phyloP scores from a whole-genome alignment of 2,888 invertebrate species.

The Leucozona laternaria region DNA sequence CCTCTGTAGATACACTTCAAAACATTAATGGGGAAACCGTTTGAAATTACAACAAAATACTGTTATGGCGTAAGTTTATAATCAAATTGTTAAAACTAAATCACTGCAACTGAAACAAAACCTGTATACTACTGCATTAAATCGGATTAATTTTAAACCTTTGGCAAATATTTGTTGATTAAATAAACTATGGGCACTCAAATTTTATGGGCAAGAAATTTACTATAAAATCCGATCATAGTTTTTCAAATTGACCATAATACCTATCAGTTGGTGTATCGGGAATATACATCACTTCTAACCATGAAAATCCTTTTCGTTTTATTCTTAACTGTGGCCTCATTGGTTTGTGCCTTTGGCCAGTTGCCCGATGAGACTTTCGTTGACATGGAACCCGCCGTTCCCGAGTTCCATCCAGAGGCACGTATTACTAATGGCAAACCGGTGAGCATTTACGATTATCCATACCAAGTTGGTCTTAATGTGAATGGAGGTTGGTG shows the following conservation, averaged over 20 bases:
- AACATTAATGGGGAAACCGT: neutral
- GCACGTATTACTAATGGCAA: neutral
- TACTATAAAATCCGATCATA: neutral
- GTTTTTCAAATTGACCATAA: neutral
- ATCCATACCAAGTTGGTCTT: constrained; percentile 52
- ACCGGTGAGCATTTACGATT: neutral
- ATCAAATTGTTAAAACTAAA: neutral
- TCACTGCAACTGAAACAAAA: neutral
- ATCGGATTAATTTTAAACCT: neutral
- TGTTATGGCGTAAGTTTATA: neutral
- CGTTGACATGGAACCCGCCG: neutral
- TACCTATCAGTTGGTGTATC: neutral
- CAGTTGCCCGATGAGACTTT: neutral
- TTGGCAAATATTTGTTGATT: neutral
- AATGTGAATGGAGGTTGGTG: constrained; percentile 23
- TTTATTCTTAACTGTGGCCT: neutral
- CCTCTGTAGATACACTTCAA: neutral
- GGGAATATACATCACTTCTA: neutral
- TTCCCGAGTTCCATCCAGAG: neutral
- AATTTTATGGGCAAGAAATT: neutral
- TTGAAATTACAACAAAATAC: neutral
- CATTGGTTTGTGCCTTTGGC: neutral
- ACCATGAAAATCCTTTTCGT: neutral
- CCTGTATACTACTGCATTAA: neutral
- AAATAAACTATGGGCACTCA: neutral